Base-by-base conservation (phyloP, 1,140 invertebrate genomes). In the Eciton burchellii region DNA sequence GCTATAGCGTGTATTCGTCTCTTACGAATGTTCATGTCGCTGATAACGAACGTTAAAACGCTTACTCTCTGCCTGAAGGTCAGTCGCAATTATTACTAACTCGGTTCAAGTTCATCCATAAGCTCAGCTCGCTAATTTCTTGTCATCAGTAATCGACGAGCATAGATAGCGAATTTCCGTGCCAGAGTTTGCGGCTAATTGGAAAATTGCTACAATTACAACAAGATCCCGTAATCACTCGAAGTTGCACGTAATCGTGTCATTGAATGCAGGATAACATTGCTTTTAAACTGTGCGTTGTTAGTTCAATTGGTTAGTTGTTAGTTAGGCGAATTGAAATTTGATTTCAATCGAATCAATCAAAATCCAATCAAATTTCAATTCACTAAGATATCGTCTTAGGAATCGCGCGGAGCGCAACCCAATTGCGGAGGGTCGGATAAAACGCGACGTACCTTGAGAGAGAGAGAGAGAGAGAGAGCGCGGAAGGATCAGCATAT, bases 51-150 rank as follows among this genome's bases (percentile, higher is more conserved):
- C 54, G 12, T 56, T n/a, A n/a, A 68, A 74, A 21, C 21, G 47
- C 21, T 76, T 21, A 68, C 68, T 3, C 16, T 6, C 16, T 68
- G 24, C 29, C 65, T 43, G 49, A 24, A 73, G 81, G 74, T 89
- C 77, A 86, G 54, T 73, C 21, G 77, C 86, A 90, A 88, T 88
- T 89, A 71, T 83, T 84, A 52, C 62, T 89, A 90, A 90, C 56
- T 89, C 60, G 49, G 76, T 90, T 89, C 84, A 90, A 87, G 83
- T 87, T 87, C 82, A 85, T 24, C 62, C 49, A 70, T 12, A 52
- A 83, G 12, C 14, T 63, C 47, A 24, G 63, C 5, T 56, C 57
- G 47, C n/a, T 45, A 66, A 52, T 84, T 82, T 82, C 43, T 57
- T 24, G 24, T 2, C 19, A 65, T 57, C 57, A 21, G 52, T 74